Evolutionary conservation across 2,113 vertebrate species (phyloP), one percentile per base, ranked within the genome.

Genomic region (Odontesthes bonariensis): DNA sequence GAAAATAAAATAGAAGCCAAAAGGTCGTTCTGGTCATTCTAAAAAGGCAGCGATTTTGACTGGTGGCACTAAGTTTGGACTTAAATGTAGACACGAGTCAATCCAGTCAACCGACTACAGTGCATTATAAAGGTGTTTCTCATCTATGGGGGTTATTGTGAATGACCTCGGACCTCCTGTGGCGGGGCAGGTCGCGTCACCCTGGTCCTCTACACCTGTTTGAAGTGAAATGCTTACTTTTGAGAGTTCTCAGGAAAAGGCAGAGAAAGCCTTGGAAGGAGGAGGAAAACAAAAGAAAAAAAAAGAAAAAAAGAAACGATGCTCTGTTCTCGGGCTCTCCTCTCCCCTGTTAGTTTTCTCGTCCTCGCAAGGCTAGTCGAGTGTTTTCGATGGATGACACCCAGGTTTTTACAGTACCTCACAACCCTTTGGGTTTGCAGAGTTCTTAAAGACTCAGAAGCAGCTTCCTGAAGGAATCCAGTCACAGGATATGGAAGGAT

Each of bases 391-490:
- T 12, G 67, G 32, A 70, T 60, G 32, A 86, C 74, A 65, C 82
- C 63, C 79, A 8, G 20, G 40, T 38, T 60, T 82, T 66, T 75
- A 82, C 67, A 68, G 86, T 77, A 79, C 83, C 87, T 89, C 80
- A 78, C 80, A 78, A 77, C 89, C 82, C 75, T 87, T 77, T 94
- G 91, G 92, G 92, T 94, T 90, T 91, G 92, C 91, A 92, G 92
- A 94, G 93, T 86, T 95, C 93, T 93, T 92, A 91, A 68, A 94
- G 93, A 94, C 95, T 88, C 86, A 9, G 58, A 75, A 68, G 44
- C 51, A 89, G 92, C 93, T 94, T 94, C 92, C 93, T 95, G 94
- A 94, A 93, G 89, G 58, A 83, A 88, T 91, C 75, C 86, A 87
- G 89, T 94, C 94, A 90, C 94, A 82, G 83, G 86, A 75, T 82